Evolutionary conservation across 2,888 invertebrate genomes (phyloP).

Genomic region (Meteorus cinctellus): DNA sequence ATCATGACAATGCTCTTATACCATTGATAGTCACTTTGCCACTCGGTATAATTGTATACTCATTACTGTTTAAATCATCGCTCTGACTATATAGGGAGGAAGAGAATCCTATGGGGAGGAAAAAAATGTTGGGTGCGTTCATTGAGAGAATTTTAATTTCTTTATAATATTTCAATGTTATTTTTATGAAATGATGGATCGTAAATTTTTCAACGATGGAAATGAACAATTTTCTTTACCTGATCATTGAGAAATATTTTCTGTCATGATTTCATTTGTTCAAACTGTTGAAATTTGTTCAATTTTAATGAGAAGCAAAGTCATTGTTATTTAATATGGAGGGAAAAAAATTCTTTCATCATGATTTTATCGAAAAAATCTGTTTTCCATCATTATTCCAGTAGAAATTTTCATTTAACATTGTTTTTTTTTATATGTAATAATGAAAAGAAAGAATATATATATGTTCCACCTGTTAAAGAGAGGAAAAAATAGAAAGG

Average conservation of each 20-base stretch:
- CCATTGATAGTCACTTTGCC: constrained; percentile 47
- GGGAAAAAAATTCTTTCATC: neutral
- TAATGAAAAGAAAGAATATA: neutral
- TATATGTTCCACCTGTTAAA: constrained; percentile 61
- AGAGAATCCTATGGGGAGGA: neutral
- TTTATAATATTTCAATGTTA: neutral
- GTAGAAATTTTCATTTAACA: neutral
- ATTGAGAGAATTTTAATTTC: neutral
- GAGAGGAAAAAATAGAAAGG: constrained; percentile 20
- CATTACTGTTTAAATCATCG: constrained; percentile 37
- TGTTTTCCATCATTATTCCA: constrained; percentile 5
- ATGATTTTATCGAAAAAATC: neutral
- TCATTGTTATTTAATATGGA: too few species aligned
- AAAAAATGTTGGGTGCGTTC: neutral
- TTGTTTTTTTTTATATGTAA: constrained; percentile 15
- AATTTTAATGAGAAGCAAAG: too few species aligned
- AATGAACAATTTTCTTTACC: too few species aligned
- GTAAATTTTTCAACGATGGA: too few species aligned
- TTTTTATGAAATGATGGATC: constrained; percentile 20
- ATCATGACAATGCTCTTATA: constrained; percentile 53
- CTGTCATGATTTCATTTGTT: constrained; percentile 14
- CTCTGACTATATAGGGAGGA: neutral
- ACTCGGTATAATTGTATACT: constrained; percentile 43
- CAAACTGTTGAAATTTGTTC: too few species aligned
- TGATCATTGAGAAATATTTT: neutral